Evolutionary conservation across 1,140 invertebrate genomes (phyloP).

Genomic region (Chironomus tepperi): DNA sequence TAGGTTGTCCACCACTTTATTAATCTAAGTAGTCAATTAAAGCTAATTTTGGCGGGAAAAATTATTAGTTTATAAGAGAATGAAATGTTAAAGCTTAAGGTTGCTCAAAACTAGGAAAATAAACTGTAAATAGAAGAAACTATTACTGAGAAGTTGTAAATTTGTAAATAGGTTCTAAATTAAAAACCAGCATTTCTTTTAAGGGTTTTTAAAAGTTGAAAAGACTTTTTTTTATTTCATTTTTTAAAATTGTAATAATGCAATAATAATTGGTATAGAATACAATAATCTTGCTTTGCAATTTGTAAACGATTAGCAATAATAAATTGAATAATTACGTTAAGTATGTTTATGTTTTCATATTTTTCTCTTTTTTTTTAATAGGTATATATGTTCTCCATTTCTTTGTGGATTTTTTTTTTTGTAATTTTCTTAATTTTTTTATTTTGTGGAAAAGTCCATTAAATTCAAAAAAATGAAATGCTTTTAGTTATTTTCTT

Average conservation of each 20-base stretch:
- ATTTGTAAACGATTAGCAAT: conserved; percentile 22
- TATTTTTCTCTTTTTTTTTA: not conserved
- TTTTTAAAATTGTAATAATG: not conserved
- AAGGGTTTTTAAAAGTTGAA: conserved; percentile 14
- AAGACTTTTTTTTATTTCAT: conserved; percentile 20
- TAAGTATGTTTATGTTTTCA: not conserved
- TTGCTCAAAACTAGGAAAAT: too few relatives aligned
- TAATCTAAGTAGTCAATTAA: too few relatives aligned
- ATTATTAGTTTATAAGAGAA: too few relatives aligned
- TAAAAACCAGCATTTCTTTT: not conserved
- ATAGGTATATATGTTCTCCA: not conserved
- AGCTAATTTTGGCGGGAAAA: too few relatives aligned
- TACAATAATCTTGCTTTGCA: conserved; percentile 19
- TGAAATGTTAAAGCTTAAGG: too few relatives aligned
- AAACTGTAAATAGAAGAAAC: not conserved
- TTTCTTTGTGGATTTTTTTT: not conserved
- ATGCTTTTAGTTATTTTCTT: not conserved
- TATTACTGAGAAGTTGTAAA: too few relatives aligned
- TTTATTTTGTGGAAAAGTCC: not conserved
- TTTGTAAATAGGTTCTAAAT: not conserved
- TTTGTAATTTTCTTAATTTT: not conserved
- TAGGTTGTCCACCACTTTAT: too few relatives aligned
- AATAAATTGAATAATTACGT: conserved; percentile 21
- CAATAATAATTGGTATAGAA: conserved; percentile 15
- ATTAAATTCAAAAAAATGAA: not conserved